These are phyloP conservation scores for Stegophylla sp. DNA, from an alignment of 2,888 invertebrate species.

Conservation along the genomic window DNA sequence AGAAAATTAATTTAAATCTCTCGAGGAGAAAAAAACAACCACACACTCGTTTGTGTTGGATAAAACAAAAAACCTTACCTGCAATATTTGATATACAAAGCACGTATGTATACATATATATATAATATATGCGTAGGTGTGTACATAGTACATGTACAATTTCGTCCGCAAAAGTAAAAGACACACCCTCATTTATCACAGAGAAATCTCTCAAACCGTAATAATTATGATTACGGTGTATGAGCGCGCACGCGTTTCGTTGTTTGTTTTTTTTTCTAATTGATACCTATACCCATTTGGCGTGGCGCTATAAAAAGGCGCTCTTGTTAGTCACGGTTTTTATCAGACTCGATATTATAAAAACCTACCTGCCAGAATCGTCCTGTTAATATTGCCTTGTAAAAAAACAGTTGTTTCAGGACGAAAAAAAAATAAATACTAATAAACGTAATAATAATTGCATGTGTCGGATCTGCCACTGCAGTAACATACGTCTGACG, in stretches of 20 bases:
- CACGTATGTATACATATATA: background rate
- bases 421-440: background rate
- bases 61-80: background rate
- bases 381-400: background rate
- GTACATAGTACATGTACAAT: background rate
- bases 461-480: background rate
- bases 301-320: conserved; percentile 22
- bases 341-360: background rate
- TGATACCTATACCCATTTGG: background rate
- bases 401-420: background rate
- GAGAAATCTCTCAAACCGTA: background rate
- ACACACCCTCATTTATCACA: background rate
- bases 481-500: background rate
- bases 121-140: too few relatives aligned
- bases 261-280: background rate
- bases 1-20: too few relatives aligned
- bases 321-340: conserved; percentile 43
- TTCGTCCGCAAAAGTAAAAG: conserved; percentile 13
- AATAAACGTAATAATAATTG: conserved; percentile 6
- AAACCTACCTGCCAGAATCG: too few relatives aligned
- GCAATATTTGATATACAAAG: background rate
- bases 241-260: background rate
- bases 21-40: background rate
- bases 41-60: background rate
- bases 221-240: background rate